Evolutionary conservation across 2,888 invertebrate species (phyloP), one percentile per base, ranked within the genome.

Genomic region (Melanargia galathea): DNA sequence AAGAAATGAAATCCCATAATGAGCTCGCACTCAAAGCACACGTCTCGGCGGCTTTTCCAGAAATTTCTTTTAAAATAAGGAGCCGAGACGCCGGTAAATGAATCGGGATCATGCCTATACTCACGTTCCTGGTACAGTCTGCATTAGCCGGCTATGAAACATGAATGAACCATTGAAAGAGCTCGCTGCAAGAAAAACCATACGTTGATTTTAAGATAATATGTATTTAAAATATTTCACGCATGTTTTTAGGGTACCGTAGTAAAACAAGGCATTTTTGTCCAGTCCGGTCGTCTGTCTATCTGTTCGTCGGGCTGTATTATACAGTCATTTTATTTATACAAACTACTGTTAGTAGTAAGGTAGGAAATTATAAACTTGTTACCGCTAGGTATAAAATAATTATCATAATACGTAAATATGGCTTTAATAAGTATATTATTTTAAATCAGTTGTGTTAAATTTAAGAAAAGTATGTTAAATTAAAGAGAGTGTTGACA

Each of bases 1-100:
- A 82, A 81, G 79, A 81, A 77, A 78, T 78, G 77, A 76, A 75
- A 77, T 75, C 74, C 78, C 71, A 76, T 83, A 85, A 84, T 83
- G 81, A 87, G 83, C 86, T 76, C 78, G 75, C 76, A 78, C 82
- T 84, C 80, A 80, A 79, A 79, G 77, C 78, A 77, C 75, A 80
- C 81, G 80, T 78, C 76, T 77, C 72, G 70, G 73, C 35, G 52
- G 73, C 73, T 76, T 79, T 79, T 81, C 77, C 79, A 78, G 81
- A 78, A 82, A 80, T 76, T 84, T 75, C 77, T 78, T 81, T 82
- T 78, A 76, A 75, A 76, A 75, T 74, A 73, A 78, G 71, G 72
- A 72, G 65, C 71, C 71, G 75, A 78, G 80, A 75, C 72, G 77
- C 68, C 71, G 71, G 74, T 75, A 73, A 78, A 77, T 77, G 78